Evolutionary conservation across 2,888 invertebrate genomes (phyloP), one percentile per base, ranked within the genome.

Genomic region (Agrypnus murinus): DNA sequence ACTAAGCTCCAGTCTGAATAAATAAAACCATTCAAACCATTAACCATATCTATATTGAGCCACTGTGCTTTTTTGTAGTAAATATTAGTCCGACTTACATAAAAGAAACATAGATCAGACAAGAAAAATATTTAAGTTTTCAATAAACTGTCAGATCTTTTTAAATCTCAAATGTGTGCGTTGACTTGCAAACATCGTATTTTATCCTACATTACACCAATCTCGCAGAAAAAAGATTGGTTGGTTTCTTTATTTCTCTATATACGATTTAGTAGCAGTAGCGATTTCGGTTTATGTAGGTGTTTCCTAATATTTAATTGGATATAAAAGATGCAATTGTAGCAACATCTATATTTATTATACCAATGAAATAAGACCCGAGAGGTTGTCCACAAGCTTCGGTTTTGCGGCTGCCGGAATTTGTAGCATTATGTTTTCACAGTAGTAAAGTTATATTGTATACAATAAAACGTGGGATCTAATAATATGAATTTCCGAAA

Each of bases 401-500:
- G 43, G 14, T 66, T 65, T 66, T 66, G 69, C 59, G 66, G 38
- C 43, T 36, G 38, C 45, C 59, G 34, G 48, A 65, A 64, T 40
- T 43, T 58, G 46, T 46, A 57, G 46, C 68, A 65, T 72, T 65
- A 68, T 57, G 68, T 46, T 72, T 72, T 72, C 53, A 46, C 62
- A 65, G 67, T 67, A 65, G 57, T 65, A 65, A 72, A 72, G 43
- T 65, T 69, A 68, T 72, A 72, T 69, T 68, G 46, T 43, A 34
- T 36, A 45, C 57, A 68, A 68, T 71, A 71, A 72, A 72, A 68
- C 57, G 53, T 48, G 57, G 45, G 58, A 25, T 72, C 48, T 62
- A 69, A 65, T 69, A 69, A 69, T 65, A 72, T 58, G 72, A 69
- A 72, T 72, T 62, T 68, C 65, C 59, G 57, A 72, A 68, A 65